Conservation (phyloP, 2,797 vertebrate species). For the Oryzias sinensis region DNA sequence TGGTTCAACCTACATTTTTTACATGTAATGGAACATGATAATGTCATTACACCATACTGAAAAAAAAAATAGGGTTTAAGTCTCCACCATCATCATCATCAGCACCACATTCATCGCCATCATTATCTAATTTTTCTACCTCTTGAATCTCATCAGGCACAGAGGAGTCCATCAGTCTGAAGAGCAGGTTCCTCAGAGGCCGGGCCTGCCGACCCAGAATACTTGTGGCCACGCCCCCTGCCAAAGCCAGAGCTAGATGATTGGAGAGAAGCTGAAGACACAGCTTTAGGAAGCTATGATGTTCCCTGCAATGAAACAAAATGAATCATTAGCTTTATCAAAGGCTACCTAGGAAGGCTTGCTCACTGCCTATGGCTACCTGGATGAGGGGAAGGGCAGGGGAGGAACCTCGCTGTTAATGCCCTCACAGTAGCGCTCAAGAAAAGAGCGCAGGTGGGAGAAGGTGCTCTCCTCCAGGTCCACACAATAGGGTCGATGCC, state of each 20-base stretch:
- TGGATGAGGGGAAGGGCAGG: slow-evolving; percentile 79
- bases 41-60: too few relatives aligned
- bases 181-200: slow-evolving; percentile 82
- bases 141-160: slow-evolving; percentile 83
- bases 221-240: slow-evolving; percentile 80
- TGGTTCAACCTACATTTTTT: too few relatives aligned
- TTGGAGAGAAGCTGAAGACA: slow-evolving; percentile 84
- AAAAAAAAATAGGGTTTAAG: too few relatives aligned
- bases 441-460: slow-evolving; percentile 79
- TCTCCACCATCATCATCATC: too few relatives aligned
- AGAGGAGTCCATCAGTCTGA: slow-evolving; percentile 82
- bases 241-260: slow-evolving; percentile 81
- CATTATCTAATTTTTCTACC: slow-evolving; percentile 46
- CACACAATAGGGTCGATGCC: slow-evolving; percentile 84
- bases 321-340: background rate
- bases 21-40: too few relatives aligned
- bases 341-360: background rate
- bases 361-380: slow-evolving; percentile 45
- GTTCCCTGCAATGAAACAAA: slow-evolving; percentile 69
- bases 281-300: slow-evolving; percentile 83
- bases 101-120: too few relatives aligned
- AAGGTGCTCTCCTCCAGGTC: slow-evolving; percentile 85
- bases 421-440: slow-evolving; percentile 81
- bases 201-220: slow-evolving; percentile 82
- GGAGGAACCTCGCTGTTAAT: slow-evolving; percentile 81